Base-by-base conservation (phyloP, 2,888 invertebrate genomes). In the Phorcus lineatus region DNA sequence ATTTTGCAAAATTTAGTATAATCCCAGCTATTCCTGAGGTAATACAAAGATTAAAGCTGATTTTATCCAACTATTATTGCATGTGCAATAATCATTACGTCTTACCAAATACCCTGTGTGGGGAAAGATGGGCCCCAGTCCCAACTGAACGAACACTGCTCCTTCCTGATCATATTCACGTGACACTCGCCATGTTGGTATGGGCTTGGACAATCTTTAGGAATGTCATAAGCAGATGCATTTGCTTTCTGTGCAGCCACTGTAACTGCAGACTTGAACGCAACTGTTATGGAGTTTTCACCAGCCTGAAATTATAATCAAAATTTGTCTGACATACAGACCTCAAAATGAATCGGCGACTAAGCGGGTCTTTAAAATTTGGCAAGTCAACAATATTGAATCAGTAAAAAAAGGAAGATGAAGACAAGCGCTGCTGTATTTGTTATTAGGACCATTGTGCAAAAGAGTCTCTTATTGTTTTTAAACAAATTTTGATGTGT, bases 101-200 rank as follows among this genome's bases (percentile, higher is more conserved):
- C 88, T 83, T 94, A 97, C 98, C 98, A 99, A 79, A 99, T 95
- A 78, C 99, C 99, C 85, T 96, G 95, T 0, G 98, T 97, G 0
- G 98, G 97, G 85, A 98, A 97, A 0, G 98, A 96, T 0, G 98
- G 97, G 36, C 98, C 99, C 98, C 98, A 99, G 91, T 98, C 98
- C 97, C 99, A 99, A 54, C 96, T 95, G 92, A 98, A 99, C 0
- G 98, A 97, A 9, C 97, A 96, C 93, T 98, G 93, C 36, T 92
- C 91, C 84, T 94, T 94, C 54, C 94, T 90, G 28, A 93, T 90
- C 93, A 97, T 96, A 94, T 99, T 99, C 3, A 95, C 96, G 90
- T 98, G 97, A 88, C 98, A 98, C 92, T 98, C 97, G 0, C 99
- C 98, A 81, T 96, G 94, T 89, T 97, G 97, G 0, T 94, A 94